phyloP scores from a whole-genome alignment of 2,797 vertebrate species.

The Petrocephalus schoutedeni region DNA sequence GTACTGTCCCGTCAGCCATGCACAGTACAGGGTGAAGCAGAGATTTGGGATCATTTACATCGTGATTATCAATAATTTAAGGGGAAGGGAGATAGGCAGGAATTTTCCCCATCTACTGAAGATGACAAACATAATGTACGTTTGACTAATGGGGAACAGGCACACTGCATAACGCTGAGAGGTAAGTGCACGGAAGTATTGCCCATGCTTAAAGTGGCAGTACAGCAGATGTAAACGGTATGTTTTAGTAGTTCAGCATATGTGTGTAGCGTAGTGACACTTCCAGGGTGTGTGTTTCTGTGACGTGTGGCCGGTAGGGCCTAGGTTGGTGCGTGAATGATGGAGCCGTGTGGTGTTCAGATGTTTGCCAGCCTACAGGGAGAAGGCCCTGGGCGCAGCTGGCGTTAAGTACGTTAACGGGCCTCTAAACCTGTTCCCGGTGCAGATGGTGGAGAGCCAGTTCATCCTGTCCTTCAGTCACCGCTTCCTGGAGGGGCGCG shows the following conservation, averaged over 20 bases:
- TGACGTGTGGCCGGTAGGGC: background rate
- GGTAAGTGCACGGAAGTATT: background rate
- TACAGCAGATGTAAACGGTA: background rate
- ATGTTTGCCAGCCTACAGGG: background rate
- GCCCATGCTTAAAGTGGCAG: background rate
- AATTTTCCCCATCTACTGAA: too few relatives aligned
- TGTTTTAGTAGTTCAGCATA: background rate
- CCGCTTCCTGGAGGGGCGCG: conserved; percentile 78
- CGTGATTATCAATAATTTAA: background rate
- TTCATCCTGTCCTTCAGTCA: conserved; percentile 91
- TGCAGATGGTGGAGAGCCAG: conserved; percentile 83
- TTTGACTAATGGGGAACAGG: background rate
- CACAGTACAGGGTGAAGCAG: background rate
- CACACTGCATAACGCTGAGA: background rate
- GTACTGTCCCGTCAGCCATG: background rate
- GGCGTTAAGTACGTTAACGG: background rate
- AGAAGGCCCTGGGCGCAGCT: background rate
- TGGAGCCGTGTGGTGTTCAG: too few relatives aligned
- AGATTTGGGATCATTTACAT: background rate
- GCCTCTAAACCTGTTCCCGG: conserved; percentile 2
- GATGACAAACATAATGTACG: background rate
- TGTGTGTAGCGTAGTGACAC: background rate
- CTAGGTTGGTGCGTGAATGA: background rate
- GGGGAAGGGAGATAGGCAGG: background rate
- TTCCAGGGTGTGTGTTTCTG: background rate